Evolutionary conservation across 2,113 vertebrate genomes (phyloP).

Genomic region (Leiothrix lutea): DNA sequence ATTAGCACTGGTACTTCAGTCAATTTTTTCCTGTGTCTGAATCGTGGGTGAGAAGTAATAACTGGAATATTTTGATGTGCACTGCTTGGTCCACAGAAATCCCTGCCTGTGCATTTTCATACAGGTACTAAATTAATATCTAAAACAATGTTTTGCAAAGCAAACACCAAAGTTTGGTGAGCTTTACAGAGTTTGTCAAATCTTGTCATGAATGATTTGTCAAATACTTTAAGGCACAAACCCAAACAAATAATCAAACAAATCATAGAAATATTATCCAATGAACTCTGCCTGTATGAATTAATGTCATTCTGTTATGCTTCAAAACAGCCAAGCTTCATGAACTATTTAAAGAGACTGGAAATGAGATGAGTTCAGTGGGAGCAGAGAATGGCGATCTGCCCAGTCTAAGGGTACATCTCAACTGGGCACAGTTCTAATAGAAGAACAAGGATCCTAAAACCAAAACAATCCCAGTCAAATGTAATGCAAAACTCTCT

Average conservation of each 20-base stretch:
- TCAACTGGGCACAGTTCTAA: neutral
- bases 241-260: constrained; percentile 28
- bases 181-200: neutral
- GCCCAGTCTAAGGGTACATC: neutral
- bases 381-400: neutral
- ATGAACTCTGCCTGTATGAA: constrained; percentile 15
- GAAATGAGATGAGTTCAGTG: neutral
- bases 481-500: neutral
- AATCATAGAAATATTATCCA: constrained; percentile 7
- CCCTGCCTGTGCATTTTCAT: neutral
- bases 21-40: neutral
- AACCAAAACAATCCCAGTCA: neutral
- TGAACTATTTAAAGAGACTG: neutral
- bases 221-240: constrained; percentile 11
- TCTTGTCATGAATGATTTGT: constrained; percentile 11
- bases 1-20: neutral
- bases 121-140: neutral
- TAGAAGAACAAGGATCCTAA: neutral
- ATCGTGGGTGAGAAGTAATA: neutral
- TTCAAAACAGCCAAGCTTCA: neutral
- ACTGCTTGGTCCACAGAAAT: neutral
- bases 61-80: neutral
- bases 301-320: neutral
- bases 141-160: neutral
- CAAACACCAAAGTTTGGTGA: neutral